Conservation (phyloP, 2,113 vertebrate species). For the Rhynchomys soricoides region DNA sequence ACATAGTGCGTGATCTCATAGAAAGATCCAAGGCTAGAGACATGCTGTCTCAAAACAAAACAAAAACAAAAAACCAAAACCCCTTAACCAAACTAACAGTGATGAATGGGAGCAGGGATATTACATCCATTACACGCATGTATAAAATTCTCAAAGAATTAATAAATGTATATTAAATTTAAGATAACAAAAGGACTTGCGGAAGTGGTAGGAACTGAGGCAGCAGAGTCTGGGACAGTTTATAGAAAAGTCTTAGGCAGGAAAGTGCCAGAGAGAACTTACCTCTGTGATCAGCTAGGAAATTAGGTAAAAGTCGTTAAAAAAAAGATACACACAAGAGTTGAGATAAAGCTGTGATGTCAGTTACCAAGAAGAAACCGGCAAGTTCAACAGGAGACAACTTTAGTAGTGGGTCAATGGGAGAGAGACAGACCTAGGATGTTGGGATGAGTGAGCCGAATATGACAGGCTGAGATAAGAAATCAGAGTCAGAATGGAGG, state of each 20-base stretch:
- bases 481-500: background rate
- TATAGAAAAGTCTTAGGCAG: background rate
- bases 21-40: background rate
- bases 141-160: background rate
- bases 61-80: background rate
- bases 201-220: background rate
- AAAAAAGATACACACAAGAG: background rate
- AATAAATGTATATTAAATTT: background rate
- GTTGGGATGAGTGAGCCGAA: background rate
- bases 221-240: background rate
- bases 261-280: background rate
- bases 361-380: background rate
- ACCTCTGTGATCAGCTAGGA: background rate
- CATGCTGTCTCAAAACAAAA: background rate
- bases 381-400: background rate
- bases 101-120: background rate
- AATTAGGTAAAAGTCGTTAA: background rate
- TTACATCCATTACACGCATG: background rate
- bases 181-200: background rate
- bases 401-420: background rate
- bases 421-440: background rate
- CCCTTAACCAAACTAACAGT: background rate
- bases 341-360: background rate
- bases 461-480: background rate
- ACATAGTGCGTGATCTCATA: background rate